These are phyloP conservation scores for Hypsopygia costalis DNA, from an alignment of 2,888 invertebrate species.

Conservation along the genomic window DNA sequence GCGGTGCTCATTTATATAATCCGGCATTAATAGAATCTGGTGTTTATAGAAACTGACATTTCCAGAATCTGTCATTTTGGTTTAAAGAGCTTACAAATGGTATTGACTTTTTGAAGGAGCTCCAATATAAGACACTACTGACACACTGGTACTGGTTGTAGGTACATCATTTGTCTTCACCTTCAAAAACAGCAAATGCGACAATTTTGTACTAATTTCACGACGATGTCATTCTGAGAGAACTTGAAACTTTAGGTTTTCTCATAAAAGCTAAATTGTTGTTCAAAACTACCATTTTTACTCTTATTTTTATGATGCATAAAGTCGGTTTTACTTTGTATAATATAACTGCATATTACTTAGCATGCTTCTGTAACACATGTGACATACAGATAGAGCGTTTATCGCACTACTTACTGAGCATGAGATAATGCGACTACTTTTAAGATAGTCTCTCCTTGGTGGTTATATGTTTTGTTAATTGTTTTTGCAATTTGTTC, in stretches of 20 bases:
- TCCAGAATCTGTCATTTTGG: no score
- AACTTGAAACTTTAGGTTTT: not conserved
- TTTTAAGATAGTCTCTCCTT: not conserved
- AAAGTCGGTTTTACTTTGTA: conserved; percentile 12
- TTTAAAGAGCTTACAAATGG: no score
- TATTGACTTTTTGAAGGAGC: no score
- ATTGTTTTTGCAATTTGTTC: not conserved
- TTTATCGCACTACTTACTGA: conserved; percentile 1
- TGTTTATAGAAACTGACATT: no score
- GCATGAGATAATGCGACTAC: not conserved
- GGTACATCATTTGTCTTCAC: no score
- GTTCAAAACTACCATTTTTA: not conserved
- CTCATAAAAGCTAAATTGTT: not conserved
- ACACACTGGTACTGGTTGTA: no score
- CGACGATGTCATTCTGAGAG: not conserved
- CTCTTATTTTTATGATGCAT: conserved; percentile 4
- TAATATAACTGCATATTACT: not conserved
- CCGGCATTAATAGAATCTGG: no score
- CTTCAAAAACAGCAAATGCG: not conserved
- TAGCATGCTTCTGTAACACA: not conserved
- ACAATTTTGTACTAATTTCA: not conserved
- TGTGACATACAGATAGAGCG: conserved; percentile 4
- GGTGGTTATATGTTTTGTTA: not conserved
- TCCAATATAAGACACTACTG: no score
- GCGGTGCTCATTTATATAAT: no score